A percentile compares a stretch with the other conserved stretches of the same genome.
phyloP scores from a whole-genome alignment of 2,113 vertebrate genomes.

The Carettochelys insculpta region DNA sequence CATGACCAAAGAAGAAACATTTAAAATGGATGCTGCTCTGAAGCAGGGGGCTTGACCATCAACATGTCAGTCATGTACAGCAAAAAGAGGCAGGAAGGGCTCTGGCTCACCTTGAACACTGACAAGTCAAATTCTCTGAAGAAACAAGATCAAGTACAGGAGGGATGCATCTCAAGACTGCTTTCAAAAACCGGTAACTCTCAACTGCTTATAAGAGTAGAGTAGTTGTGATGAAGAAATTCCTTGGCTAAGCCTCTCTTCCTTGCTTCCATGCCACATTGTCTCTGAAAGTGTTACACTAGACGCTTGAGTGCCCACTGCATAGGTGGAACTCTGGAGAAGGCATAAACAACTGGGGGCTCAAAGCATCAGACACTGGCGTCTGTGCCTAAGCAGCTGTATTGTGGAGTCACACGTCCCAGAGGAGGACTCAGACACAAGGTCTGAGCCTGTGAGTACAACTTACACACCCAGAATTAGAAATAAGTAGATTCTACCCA shows the following conservation, averaged over 20 bases:
- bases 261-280: background rate
- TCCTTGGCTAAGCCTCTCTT: background rate
- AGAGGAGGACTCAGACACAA: background rate
- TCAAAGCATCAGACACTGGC: background rate
- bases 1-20: background rate
- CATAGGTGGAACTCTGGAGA: background rate
- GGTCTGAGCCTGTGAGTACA: background rate
- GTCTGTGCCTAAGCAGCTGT: background rate
- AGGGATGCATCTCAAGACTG: background rate
- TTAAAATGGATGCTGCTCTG: background rate
- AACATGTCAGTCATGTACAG: background rate
- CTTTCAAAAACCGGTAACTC: background rate
- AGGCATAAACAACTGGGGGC: background rate
- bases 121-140: background rate
- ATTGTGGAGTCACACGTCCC: background rate
- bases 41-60: background rate
- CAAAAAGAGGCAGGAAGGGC: background rate
- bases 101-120: background rate
- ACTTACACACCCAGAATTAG: background rate
- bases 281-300: background rate
- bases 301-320: background rate
- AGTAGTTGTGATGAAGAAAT: background rate
- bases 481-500: background rate
- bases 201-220: background rate
- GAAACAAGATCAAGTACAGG: background rate